These are phyloP conservation scores for Halisarca cf. caerulea DNA, from an alignment of 37 sponge, comb jelly and placozoan genomes.

Conservation along the genomic window DNA sequence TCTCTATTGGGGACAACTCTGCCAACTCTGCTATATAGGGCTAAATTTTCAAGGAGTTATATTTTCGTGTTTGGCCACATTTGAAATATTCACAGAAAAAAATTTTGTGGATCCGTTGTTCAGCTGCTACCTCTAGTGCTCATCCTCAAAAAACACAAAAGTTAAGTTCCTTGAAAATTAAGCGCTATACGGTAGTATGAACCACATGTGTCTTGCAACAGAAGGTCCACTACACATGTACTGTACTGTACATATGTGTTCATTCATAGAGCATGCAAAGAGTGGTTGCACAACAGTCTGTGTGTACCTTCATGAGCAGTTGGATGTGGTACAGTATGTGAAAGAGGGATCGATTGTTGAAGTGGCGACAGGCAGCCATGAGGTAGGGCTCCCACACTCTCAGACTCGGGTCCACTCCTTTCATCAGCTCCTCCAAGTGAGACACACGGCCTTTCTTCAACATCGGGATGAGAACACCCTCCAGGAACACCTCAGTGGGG, in stretches of 20 bases:
- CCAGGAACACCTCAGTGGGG: conserved; percentile 76
- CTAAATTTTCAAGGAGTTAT: too few relatives aligned
- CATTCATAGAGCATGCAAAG: not conserved
- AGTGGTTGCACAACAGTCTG: not conserved
- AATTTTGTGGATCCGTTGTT: too few relatives aligned
- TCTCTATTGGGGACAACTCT: too few relatives aligned
- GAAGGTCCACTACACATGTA: too few relatives aligned
- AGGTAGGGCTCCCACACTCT: conserved; percentile 74
- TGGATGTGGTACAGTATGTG: conserved; percentile 75
- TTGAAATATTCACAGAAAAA: too few relatives aligned
- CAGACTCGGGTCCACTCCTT: conserved; percentile 54
- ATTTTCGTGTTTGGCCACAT: too few relatives aligned
- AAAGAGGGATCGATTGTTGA: conserved; percentile 48
- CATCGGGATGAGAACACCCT: conserved; percentile 74
- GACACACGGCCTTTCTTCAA: conserved; percentile 62
- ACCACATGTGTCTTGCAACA: too few relatives aligned
- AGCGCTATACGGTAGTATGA: too few relatives aligned
- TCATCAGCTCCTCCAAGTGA: conserved; percentile 53
- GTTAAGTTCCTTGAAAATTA: too few relatives aligned
- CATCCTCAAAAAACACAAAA: too few relatives aligned
- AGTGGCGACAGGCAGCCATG: conserved; percentile 63
- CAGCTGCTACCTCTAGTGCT: too few relatives aligned
- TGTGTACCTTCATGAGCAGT: conserved; percentile 79
- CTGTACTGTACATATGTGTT: not conserved
- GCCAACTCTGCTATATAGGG: too few relatives aligned